Percentiles rank a stretch among this genome's conserved stretches.
Conservation (phyloP, 2,797 vertebrate species). For the Balearica regulorum region DNA sequence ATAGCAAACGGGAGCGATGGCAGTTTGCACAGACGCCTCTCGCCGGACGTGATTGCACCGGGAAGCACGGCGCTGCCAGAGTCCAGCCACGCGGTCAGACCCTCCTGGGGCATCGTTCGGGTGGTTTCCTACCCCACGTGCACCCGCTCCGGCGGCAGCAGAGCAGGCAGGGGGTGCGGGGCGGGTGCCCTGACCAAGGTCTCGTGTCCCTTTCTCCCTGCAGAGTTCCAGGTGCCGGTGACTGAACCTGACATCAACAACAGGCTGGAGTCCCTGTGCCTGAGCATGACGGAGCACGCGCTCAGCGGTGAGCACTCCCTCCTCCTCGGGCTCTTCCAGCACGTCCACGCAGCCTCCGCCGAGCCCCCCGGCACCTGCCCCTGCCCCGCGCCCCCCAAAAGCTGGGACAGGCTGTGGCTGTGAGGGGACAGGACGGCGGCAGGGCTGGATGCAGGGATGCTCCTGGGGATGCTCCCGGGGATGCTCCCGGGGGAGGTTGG, state of each 20-base stretch:
- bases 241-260: slow-evolving; percentile 99
- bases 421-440: not conserved
- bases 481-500: rapidly evolving
- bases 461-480: not conserved
- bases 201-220: not conserved
- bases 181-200: not conserved
- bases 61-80: not conserved
- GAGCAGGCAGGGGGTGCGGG: not conserved
- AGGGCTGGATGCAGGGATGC: not conserved
- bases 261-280: slow-evolving; percentile 96
- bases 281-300: slow-evolving; percentile 99
- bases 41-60: not conserved
- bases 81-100: rapidly evolving
- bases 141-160: rapidly evolving
- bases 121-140: rapidly evolving
- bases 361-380: slow-evolving; percentile 15
- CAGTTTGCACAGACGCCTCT: rapidly evolving
- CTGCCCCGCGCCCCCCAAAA: not conserved
- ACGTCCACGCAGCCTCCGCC: not conserved
- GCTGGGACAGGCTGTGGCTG: slow-evolving; percentile 57
- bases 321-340: slow-evolving; percentile 38
- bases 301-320: slow-evolving; percentile 83
- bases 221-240: slow-evolving; percentile 93
- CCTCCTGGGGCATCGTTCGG: not conserved
- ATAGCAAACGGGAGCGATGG: rapidly evolving